These are phyloP conservation scores for Exephanes ischioxanthus DNA, from an alignment of 2,888 invertebrate genomes.

Conservation along the genomic window DNA sequence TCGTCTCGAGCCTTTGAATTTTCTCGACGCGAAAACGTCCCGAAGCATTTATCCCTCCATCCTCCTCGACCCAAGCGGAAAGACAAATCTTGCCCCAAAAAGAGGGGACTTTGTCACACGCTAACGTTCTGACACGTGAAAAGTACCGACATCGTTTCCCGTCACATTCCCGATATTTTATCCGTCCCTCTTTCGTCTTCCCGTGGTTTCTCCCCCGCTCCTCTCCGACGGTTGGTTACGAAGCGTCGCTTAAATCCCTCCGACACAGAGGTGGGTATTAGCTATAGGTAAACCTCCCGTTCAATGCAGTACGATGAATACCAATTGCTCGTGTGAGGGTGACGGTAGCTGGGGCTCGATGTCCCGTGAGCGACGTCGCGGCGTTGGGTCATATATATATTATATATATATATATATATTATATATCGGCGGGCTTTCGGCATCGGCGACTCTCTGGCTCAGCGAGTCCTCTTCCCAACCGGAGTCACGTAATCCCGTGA, in stretches of 20 bases:
- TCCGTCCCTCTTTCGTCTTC: neutral
- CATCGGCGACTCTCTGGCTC: slow-evolving; percentile 26
- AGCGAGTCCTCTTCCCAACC: slow-evolving; percentile 39
- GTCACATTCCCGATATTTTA: slow-evolving; percentile 13
- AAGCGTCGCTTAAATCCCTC: slow-evolving; percentile 46
- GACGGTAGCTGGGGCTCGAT: slow-evolving; percentile 52
- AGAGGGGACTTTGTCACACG: neutral
- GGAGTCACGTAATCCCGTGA: slow-evolving; percentile 66
- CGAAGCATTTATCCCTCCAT: too few species aligned
- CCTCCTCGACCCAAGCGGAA: neutral
- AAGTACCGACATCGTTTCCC: neutral
- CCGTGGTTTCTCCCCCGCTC: neutral
- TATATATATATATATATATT: too few species aligned
- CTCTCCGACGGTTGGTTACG: neutral
- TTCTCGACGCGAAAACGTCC: neutral
- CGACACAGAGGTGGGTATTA: slow-evolving; percentile 51
- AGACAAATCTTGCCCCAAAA: slow-evolving; percentile 1
- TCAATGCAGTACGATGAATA: slow-evolving; percentile 64
- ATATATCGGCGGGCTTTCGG: slow-evolving; percentile 3
- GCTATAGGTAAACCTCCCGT: slow-evolving; percentile 54
- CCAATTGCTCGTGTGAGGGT: slow-evolving; percentile 53
- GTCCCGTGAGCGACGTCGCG: slow-evolving; percentile 58
- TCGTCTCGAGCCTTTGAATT: too few species aligned
- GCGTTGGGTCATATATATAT: neutral
- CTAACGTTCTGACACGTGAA: neutral